Base-by-base conservation (phyloP, 92 coral and sea anemone genomes). In the Diadumene lineata region DNA sequence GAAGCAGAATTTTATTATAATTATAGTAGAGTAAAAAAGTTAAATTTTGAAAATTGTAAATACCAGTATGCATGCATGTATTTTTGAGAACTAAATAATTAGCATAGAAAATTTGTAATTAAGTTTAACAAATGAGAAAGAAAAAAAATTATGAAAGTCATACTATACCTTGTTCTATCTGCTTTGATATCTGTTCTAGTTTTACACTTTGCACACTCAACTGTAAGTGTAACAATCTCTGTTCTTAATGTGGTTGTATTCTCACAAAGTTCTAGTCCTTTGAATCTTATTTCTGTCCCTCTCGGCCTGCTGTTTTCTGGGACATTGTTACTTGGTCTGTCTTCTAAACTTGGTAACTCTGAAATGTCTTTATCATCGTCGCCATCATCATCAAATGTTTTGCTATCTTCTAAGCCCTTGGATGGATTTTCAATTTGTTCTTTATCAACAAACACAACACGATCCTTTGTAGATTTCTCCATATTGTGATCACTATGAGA, bases 231-330 rank as follows among this genome's bases (percentile, higher is more conserved):
- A 33, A 94, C 65, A 69, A 60, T 73, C 58, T 67, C 87, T 66
- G 88, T 85, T 50, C 84, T 78, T 1, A 91, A 46, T 26, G 92
- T 88, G 56, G 92, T 85, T 18, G 90, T 88, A 68, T 87, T 94
- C 72, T 90, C 98, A 70, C 79, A 82, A 33, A 94, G 81, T 44
- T 94, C 89, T 32, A 94, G 82, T 0, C 88, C 97, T 57, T 76
- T 85, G 38, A 94, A 85, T 64, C 90, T 82, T 23, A 94, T 83
- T 78, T 91, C 94, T 75, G 98, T 94, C 70, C 98, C 98, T 50
- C 82, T 85, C 2, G 29, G 82, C 23, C 60, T 32, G 55, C 24
- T 19, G 23, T 33, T 28, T 29, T 11, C 26, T 25, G 6, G 13
- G 13, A 1, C 10, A 55, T 29, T 64, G 23, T 53, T 34, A 30